Conservation (phyloP, 2,888 invertebrate species). For the Eristalinus sepulchralis region DNA sequence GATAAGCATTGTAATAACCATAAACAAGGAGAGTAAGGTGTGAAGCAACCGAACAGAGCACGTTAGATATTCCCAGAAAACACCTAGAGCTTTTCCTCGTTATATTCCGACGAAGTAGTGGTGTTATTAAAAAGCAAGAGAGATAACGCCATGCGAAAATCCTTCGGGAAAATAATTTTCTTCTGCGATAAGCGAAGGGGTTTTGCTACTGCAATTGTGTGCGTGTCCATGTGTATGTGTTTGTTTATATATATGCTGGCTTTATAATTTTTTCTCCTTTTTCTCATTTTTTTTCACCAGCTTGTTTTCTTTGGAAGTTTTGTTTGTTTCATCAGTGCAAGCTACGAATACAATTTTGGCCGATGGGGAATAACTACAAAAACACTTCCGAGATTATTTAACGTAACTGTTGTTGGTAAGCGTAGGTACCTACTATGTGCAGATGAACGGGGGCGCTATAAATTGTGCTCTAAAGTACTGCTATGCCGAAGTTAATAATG, state of each 20-base stretch:
- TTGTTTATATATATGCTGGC: not conserved
- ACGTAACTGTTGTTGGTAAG: not conserved
- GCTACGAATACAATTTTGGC: conserved; percentile 7
- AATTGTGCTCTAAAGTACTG: conserved; percentile 7
- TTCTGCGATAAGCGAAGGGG: conserved; percentile 25
- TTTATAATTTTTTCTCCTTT: not conserved
- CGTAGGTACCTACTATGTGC: not conserved
- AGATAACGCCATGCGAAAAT: conserved; percentile 47
- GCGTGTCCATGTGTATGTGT: not conserved
- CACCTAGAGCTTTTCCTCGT: conserved; percentile 48
- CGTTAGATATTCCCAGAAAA: conserved; percentile 22
- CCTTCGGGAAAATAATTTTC: conserved; percentile 47
- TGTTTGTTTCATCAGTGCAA: conserved; percentile 21
- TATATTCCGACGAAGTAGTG: conserved; percentile 21
- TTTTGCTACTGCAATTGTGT: not conserved
- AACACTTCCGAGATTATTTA: conserved; percentile 13
- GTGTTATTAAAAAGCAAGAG: conserved; percentile 46
- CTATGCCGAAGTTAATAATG: conserved; percentile 3
- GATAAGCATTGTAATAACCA: conserved; percentile 54
- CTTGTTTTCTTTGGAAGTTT: conserved; percentile 8
- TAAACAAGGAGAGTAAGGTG: conserved; percentile 53
- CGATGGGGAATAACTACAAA: conserved; percentile 13
- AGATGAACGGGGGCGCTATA: conserved; percentile 14
- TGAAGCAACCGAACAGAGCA: conserved; percentile 46
- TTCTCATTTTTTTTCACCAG: not conserved